These are phyloP conservation scores for Amphiprion clarkii DNA, from an alignment of 2,797 vertebrate species.

Conservation along the genomic window DNA sequence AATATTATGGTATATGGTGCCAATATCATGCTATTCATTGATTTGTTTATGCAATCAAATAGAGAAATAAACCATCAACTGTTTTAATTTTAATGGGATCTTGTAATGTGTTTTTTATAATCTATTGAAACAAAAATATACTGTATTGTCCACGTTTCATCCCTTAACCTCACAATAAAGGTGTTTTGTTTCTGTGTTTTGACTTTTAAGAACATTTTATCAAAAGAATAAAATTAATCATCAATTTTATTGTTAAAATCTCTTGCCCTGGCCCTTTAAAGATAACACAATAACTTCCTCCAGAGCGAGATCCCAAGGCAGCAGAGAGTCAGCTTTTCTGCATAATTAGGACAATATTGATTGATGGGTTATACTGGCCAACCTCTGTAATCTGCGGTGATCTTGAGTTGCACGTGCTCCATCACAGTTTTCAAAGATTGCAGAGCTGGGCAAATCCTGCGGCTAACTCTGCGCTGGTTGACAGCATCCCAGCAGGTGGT, in stretches of 20 bases:
- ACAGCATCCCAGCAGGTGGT: constrained; percentile 57
- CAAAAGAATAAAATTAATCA: neutral
- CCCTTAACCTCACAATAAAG: neutral
- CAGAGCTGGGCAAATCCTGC: constrained; percentile 35
- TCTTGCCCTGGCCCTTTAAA: constrained; percentile 17
- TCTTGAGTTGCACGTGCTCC: constrained; percentile 40
- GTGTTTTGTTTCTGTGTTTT: neutral
- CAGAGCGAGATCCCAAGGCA: constrained; percentile 27
- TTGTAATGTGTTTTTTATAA: too few species aligned
- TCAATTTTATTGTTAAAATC: constrained; percentile 7
- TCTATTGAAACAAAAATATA: neutral
- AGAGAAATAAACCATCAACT: too few species aligned
- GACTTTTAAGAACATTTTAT: constrained; percentile 5
- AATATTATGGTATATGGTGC: too few species aligned
- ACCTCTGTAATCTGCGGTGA: constrained; percentile 56
- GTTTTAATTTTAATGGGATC: too few species aligned
- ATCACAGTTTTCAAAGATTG: constrained; percentile 37
- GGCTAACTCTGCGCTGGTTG: constrained; percentile 30
- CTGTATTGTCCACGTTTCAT: neutral
- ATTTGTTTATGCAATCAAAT: too few species aligned
- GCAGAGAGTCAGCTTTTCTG: constrained; percentile 41
- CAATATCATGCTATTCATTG: too few species aligned
- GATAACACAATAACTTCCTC: constrained; percentile 38
- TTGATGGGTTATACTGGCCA: constrained; percentile 32
- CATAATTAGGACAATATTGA: constrained; percentile 62